Percentiles rank a stretch among this genome's conserved stretches.
Evolutionary conservation across 2,888 invertebrate genomes (phyloP).

Genomic region (Endotricha flammealis): DNA sequence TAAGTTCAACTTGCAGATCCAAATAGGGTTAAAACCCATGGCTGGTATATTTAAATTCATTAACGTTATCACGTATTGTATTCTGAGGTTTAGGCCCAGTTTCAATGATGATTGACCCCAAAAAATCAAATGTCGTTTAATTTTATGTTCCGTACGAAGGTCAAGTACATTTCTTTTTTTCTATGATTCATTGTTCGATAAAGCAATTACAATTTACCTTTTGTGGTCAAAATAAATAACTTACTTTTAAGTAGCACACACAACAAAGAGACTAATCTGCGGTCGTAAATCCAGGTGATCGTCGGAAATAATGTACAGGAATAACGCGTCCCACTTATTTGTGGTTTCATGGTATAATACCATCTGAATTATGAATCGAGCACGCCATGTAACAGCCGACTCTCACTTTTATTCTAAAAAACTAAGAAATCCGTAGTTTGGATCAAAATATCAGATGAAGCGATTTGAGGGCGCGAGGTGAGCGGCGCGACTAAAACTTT

Average conservation of each 20-base stretch:
- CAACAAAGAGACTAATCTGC: not conserved
- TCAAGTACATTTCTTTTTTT: not conserved
- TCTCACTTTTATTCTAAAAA: slow-evolving; percentile 28
- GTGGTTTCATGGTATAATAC: slow-evolving; percentile 17
- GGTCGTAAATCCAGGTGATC: slow-evolving; percentile 7
- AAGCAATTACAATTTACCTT: slow-evolving; percentile 1
- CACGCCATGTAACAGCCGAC: slow-evolving; percentile 17
- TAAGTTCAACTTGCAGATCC: not conserved
- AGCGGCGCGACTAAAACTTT: slow-evolving; percentile 25
- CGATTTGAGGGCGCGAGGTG: slow-evolving; percentile 23
- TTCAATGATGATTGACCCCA: not conserved
- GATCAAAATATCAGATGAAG: slow-evolving; percentile 17
- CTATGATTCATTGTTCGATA: not conserved
- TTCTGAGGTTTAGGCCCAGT: slow-evolving; percentile 1
- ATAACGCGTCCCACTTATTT: slow-evolving; percentile 15
- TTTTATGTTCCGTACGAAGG: too few relatives aligned
- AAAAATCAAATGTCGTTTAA: too few relatives aligned
- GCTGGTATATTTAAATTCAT: not conserved
- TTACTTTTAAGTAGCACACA: not conserved
- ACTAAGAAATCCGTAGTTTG: slow-evolving; percentile 23
- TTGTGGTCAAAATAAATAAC: slow-evolving; percentile 6
- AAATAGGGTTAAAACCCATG: not conserved
- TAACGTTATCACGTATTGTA: not conserved
- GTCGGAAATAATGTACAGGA: slow-evolving; percentile 7
- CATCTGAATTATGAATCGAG: slow-evolving; percentile 1